These are phyloP conservation scores for Sebastes nivosus DNA, from an alignment of 2,797 vertebrate species.

Conservation along the genomic window DNA sequence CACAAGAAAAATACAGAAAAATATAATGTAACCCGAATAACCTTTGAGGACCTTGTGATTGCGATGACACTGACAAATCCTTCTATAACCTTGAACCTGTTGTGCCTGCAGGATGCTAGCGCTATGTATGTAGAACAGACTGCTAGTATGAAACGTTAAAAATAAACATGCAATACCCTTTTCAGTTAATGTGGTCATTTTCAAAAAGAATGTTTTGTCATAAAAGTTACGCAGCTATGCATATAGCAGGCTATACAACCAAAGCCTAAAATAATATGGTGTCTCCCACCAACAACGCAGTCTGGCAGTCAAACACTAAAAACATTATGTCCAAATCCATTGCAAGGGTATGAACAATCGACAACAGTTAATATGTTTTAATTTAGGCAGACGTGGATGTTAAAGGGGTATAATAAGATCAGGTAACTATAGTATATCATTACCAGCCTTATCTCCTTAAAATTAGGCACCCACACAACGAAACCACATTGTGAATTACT, in stretches of 20 bases:
- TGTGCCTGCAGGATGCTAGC: background rate
- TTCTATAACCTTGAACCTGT: background rate
- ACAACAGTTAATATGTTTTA: background rate
- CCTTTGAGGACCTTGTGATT: too few relatives aligned
- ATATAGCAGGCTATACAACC: background rate
- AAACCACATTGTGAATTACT: too few relatives aligned
- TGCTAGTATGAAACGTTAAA: background rate
- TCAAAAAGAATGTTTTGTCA: background rate
- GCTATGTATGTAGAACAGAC: background rate
- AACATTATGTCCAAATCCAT: background rate
- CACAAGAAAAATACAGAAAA: too few relatives aligned
- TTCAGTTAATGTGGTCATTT: background rate
- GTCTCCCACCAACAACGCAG: background rate
- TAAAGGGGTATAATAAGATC: background rate
- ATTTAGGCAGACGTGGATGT: background rate
- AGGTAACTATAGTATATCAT: background rate
- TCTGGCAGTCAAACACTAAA: too few relatives aligned
- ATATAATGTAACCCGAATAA: too few relatives aligned
- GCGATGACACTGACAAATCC: background rate
- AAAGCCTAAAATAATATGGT: background rate
- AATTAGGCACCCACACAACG: fast-evolving
- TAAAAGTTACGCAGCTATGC: background rate
- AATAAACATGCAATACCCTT: background rate
- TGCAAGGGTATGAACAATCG: background rate
- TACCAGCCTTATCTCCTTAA: background rate